phyloP scores from a whole-genome alignment of 2,888 invertebrate genomes.

The Ypsolopha sequella region DNA sequence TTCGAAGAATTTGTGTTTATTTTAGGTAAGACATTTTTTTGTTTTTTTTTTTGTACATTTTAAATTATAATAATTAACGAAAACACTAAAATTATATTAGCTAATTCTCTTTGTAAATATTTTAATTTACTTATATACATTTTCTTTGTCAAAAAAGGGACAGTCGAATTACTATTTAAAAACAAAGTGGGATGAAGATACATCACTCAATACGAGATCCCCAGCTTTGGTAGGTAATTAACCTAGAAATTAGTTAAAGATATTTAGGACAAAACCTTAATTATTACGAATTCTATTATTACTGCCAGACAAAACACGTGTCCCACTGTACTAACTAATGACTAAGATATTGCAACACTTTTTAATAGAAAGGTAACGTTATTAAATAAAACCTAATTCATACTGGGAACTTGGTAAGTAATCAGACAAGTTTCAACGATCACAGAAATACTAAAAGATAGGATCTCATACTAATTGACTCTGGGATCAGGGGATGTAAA shows the following conservation, averaged over 20 bases:
- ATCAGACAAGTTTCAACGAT: too few relatives aligned
- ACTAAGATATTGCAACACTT: too few relatives aligned
- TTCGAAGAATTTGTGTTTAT: neutral
- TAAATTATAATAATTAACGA: neutral
- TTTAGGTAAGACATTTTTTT: neutral
- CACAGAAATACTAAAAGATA: too few relatives aligned
- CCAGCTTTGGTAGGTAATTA: neutral
- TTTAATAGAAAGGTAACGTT: too few relatives aligned
- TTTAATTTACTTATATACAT: neutral
- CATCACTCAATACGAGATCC: neutral
- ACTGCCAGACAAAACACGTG: too few relatives aligned
- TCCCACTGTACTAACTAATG: too few relatives aligned
- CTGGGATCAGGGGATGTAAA: too few relatives aligned
- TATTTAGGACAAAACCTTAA: too few relatives aligned
- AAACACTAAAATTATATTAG: neutral
- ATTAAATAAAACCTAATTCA: too few relatives aligned
- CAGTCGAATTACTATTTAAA: neutral
- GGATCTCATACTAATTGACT: too few relatives aligned
- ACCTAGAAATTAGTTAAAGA: constrained; percentile 1
- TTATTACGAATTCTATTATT: too few relatives aligned
- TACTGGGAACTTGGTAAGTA: too few relatives aligned
- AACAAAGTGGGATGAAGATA: neutral
- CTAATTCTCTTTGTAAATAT: neutral
- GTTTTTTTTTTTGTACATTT: neutral
- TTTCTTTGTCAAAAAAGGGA: neutral